Evolutionary conservation across 1,140 invertebrate genomes (phyloP).

Genomic region (Drosophila neocordata): DNA sequence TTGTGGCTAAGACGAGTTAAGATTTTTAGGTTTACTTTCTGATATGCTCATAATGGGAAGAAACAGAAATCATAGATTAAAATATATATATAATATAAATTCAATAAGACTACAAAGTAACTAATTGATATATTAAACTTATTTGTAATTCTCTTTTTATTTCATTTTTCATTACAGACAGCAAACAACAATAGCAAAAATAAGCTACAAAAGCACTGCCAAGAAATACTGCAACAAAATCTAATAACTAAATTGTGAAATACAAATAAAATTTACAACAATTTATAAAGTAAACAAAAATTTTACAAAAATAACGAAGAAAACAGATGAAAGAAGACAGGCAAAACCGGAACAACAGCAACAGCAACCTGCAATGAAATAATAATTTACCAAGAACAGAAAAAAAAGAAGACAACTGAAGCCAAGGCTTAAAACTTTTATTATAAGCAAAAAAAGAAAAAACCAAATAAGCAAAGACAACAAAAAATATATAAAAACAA

Average conservation of each 20-base stretch:
- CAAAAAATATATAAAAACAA: constrained; percentile 46
- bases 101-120: background rate
- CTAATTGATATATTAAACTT: background rate
- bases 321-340: constrained; percentile 30
- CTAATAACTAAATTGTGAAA: constrained; percentile 48
- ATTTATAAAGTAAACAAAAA: constrained; percentile 34
- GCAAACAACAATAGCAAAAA: constrained; percentile 58
- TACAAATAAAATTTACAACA: constrained; percentile 45
- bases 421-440: constrained; percentile 10
- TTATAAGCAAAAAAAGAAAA: constrained; percentile 29
- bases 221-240: constrained; percentile 49
- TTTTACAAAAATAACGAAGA: constrained; percentile 48
- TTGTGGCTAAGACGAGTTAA: constrained; percentile 3
- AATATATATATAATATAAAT: background rate
- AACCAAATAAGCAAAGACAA: constrained; percentile 24
- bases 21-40: background rate
- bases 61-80: background rate
- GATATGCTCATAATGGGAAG: background rate
- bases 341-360: constrained; percentile 30
- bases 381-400: constrained; percentile 37
- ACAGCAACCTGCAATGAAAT: constrained; percentile 34
- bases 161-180: background rate
- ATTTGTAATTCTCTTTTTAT: background rate
- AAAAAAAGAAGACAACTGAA: background rate
- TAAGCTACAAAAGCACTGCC: constrained; percentile 70